Evolutionary conservation across 2,797 vertebrate genomes (phyloP).

Genomic region (Schizothorax lantsangensis): DNA sequence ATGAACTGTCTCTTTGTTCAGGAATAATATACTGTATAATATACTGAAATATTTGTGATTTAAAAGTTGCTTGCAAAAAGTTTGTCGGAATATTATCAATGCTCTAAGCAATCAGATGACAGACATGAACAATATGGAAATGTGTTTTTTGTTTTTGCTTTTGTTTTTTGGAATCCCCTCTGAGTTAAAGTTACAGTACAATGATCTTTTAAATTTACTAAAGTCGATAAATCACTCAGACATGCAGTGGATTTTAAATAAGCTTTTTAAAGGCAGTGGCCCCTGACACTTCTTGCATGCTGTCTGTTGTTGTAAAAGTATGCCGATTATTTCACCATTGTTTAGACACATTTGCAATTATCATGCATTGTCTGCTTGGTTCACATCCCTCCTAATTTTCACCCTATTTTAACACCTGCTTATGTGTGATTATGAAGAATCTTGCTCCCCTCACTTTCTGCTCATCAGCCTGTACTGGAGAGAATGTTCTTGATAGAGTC

Average conservation of each 20-base stretch:
- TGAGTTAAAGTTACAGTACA: slow-evolving; percentile 1
- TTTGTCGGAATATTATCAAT: neutral
- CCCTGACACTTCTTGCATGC: neutral
- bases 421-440: slow-evolving; percentile 7
- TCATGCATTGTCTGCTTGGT: slow-evolving; percentile 21
- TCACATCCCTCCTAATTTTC: slow-evolving; percentile 24
- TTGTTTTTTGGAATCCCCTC: neutral
- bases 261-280: neutral
- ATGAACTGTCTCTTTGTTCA: neutral
- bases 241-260: neutral
- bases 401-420: slow-evolving; percentile 13
- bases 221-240: neutral
- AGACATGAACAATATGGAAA: neutral
- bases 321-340: neutral
- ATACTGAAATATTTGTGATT: neutral
- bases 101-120: neutral
- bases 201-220: neutral
- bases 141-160: neutral
- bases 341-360: neutral
- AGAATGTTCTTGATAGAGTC: slow-evolving; percentile 46
- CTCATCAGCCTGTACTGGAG: slow-evolving; percentile 39
- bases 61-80: neutral
- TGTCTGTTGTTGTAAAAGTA: slow-evolving; percentile 6
- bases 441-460: slow-evolving; percentile 18
- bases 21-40: neutral